Evolutionary conservation across 2,888 invertebrate genomes (phyloP).

Genomic region (Strigamia maritima): DNA sequence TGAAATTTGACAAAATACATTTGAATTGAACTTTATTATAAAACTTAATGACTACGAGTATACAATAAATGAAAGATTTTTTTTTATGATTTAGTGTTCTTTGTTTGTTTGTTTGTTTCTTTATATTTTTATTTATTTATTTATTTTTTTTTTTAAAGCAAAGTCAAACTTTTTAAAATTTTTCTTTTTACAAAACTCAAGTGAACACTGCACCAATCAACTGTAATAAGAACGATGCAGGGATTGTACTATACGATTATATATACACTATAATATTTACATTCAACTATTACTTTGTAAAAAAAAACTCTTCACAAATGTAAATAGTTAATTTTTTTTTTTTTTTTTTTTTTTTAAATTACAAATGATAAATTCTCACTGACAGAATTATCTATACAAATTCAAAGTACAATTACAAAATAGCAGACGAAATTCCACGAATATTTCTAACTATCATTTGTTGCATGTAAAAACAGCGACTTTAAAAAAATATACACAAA

Average conservation of each 20-base stretch:
- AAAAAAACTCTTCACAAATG: not conserved
- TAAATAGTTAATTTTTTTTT: not conserved
- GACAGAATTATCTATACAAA: not conserved
- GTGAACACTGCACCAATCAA: not conserved
- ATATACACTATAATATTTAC: not conserved
- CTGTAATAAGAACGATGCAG: not conserved
- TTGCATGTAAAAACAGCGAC: not conserved
- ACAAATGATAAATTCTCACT: not conserved
- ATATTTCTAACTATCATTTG: not conserved
- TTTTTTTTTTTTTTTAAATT: not conserved
- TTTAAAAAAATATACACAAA: not conserved
- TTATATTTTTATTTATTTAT: not conserved
- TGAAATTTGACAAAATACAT: too few species aligned
- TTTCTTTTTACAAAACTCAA: constrained; percentile 8
- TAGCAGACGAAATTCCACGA: not conserved
- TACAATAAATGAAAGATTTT: too few species aligned
- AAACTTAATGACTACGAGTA: too few species aligned
- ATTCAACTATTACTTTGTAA: not conserved
- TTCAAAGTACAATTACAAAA: not conserved
- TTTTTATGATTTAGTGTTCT: too few species aligned
- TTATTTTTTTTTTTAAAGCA: not conserved
- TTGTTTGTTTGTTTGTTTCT: not conserved
- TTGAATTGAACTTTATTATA: too few species aligned
- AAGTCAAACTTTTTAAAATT: too few species aligned
- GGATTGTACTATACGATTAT: not conserved